A percentile compares a stretch with the other conserved stretches of the same genome.
Conservation (phyloP, 2,888 invertebrate genomes). For the Seira sanloemensis region DNA sequence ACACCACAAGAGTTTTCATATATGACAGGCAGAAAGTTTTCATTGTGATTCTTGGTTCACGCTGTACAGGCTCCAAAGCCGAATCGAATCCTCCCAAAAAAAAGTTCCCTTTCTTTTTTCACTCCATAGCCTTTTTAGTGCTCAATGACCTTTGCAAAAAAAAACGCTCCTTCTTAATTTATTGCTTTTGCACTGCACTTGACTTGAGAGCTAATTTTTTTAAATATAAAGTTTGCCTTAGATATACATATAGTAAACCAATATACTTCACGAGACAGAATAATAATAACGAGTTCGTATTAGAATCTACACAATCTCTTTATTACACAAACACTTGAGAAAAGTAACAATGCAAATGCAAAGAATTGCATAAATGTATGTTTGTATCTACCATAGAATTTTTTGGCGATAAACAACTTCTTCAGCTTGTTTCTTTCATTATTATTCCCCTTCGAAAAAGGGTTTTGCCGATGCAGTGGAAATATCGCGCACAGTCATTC, state of each 20-base stretch:
- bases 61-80: background rate
- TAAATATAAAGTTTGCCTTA: background rate
- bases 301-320: background rate
- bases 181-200: conserved; percentile 9
- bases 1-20: conserved; percentile 51
- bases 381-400: background rate
- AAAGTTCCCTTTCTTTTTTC: conserved; percentile 54
- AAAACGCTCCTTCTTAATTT: conserved; percentile 6
- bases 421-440: background rate
- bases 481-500: conserved; percentile 13
- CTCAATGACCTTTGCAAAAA: conserved; percentile 56
- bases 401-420: background rate
- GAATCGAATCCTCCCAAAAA: conserved; percentile 16
- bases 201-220: background rate
- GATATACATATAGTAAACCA: background rate
- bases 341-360: background rate
- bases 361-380: too few species aligned
- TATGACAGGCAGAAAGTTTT: conserved; percentile 52
- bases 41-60: conserved; percentile 38
- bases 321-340: conserved; percentile 14
- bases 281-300: background rate
- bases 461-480: background rate
- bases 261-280: background rate
- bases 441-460: background rate
- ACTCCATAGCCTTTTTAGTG: conserved; percentile 23